Conservation (phyloP, 2,113 vertebrate species). For the Phaethon lepturus region DNA sequence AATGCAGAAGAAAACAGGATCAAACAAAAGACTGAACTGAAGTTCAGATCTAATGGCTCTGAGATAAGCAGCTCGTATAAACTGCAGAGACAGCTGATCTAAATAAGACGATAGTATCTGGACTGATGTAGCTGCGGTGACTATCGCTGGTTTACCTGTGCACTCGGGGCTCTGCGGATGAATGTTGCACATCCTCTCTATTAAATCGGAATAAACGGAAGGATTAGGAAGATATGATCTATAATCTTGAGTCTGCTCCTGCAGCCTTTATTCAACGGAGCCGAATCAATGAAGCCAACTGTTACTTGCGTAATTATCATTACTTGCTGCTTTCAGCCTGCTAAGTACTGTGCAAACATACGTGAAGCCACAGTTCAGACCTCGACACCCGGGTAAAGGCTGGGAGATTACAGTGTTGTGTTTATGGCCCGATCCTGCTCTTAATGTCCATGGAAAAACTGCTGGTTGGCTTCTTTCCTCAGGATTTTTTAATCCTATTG, state of each 20-base stretch:
- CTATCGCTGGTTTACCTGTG: not conserved
- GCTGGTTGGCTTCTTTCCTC: conserved; percentile 12
- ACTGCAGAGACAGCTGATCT: not conserved
- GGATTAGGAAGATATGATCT: not conserved
- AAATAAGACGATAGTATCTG: not conserved
- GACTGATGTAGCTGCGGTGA: not conserved
- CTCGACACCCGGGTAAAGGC: not conserved
- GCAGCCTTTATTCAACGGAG: not conserved
- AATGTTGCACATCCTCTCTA: not conserved
- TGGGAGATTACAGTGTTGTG: not conserved
- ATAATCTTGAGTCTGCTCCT: not conserved
- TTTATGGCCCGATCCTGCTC: not conserved
- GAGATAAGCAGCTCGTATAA: conserved; percentile 11
- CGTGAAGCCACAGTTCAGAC: not conserved
- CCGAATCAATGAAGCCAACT: conserved; percentile 2
- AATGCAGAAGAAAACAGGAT: conserved; percentile 31
- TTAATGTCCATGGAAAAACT: not conserved
- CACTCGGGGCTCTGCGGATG: not conserved
- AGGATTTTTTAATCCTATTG: conserved; percentile 48
- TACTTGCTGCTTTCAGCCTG: not conserved
- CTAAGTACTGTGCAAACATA: not conserved
- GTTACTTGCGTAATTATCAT: not conserved
- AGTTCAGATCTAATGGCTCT: conserved; percentile 16
- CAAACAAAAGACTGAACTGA: conserved; percentile 23
- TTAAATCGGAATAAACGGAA: not conserved